Conservation (phyloP, 2,113 vertebrate species). For the Struthidea cinerea region DNA sequence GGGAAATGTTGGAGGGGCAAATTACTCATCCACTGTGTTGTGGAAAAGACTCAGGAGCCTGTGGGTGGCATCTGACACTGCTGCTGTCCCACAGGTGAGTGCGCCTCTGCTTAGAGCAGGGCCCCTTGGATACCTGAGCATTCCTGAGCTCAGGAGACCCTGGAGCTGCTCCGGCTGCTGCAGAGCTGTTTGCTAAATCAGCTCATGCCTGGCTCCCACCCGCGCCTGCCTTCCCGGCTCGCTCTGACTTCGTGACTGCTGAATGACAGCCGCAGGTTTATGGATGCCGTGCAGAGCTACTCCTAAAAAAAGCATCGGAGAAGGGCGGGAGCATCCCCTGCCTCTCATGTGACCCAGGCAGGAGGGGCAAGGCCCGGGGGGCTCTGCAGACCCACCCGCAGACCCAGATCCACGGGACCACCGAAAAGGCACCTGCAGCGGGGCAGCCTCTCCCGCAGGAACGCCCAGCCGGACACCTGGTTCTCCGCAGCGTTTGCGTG, state of each 20-base stretch:
- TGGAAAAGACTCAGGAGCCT: neutral
- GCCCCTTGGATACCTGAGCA: neutral
- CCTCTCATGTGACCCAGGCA: neutral
- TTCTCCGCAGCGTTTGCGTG: neutral
- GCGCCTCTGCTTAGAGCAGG: neutral
- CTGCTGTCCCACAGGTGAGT: neutral
- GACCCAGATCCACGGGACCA: rapidly evolving
- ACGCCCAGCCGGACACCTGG: neutral
- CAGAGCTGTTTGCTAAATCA: neutral
- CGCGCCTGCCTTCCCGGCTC: neutral
- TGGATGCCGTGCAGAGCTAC: rapidly evolving
- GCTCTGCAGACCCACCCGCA: neutral
- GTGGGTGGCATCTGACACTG: neutral
- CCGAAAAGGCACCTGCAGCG: neutral
- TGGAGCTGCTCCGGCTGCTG: neutral
- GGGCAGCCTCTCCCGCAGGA: neutral
- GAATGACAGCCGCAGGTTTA: neutral
- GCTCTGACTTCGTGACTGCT: neutral
- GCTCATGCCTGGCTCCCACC: neutral
- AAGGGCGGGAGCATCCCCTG: neutral
- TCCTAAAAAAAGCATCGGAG: neutral
- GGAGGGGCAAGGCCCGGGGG: neutral
- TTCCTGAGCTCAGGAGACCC: neutral
- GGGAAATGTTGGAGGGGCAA: neutral
- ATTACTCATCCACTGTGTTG: rapidly evolving